These are phyloP conservation scores for Asobara japonica DNA, from an alignment of 1,140 invertebrate species.

Conservation along the genomic window DNA sequence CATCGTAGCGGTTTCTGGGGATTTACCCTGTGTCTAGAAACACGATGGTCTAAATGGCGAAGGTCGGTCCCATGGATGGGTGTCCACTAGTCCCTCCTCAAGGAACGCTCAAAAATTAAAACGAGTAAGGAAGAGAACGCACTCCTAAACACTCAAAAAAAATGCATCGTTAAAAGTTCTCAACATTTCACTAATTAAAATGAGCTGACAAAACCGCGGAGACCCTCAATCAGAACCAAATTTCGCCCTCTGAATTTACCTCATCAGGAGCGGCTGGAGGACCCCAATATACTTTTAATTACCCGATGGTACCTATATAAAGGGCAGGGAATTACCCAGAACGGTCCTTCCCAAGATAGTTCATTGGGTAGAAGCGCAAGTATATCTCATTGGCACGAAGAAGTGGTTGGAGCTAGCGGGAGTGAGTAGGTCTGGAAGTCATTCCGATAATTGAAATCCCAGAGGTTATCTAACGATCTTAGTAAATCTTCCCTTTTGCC, in stretches of 20 bases:
- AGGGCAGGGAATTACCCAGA: not conserved
- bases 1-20: too few species aligned
- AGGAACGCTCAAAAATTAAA: too few species aligned
- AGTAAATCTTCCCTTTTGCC: not conserved
- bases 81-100: too few species aligned
- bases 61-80: too few species aligned
- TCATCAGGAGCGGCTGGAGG: not conserved
- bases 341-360: not conserved
- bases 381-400: not conserved
- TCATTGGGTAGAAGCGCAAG: not conserved
- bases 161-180: too few species aligned
- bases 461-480: conserved; percentile 3
- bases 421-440: not conserved
- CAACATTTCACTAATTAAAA: too few species aligned
- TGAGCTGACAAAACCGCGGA: too few species aligned
- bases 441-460: conserved; percentile 1
- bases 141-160: too few species aligned
- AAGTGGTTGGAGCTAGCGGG: not conserved
- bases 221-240: not conserved
- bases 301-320: not conserved
- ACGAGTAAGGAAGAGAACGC: too few species aligned
- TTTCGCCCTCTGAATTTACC: not conserved
- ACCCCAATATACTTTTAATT: not conserved
- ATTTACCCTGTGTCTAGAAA: too few species aligned
- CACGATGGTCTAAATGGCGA: too few species aligned